Conservation (phyloP, 2,113 vertebrate species). For the Apodemus speciosus region DNA sequence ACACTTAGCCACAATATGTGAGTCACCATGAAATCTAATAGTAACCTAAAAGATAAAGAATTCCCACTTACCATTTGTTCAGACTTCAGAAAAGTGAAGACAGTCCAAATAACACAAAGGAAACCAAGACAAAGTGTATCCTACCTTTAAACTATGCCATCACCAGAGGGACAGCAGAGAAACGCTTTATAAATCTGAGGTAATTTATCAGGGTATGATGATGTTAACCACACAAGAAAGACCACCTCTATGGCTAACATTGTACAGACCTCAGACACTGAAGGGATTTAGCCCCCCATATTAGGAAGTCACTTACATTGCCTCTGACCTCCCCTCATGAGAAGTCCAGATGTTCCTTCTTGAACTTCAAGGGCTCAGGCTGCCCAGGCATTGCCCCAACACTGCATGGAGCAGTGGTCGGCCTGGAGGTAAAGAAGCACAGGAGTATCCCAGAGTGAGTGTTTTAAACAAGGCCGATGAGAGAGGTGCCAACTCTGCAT, state of each 20-base stretch:
- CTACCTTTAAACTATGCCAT: background rate
- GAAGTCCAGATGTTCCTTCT: conserved; percentile 63
- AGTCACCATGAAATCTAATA: conserved; percentile 13
- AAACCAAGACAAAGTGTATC: background rate
- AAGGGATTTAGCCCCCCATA: conserved; percentile 47
- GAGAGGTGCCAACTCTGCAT: background rate
- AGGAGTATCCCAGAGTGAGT: conserved; percentile 52
- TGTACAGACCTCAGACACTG: background rate
- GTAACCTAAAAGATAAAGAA: background rate
- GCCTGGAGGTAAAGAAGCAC: conserved; percentile 64
- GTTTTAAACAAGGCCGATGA: conserved; percentile 34
- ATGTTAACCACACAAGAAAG: background rate
- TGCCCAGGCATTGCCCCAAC: conserved; percentile 56
- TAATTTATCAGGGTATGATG: background rate
- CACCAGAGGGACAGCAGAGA: background rate
- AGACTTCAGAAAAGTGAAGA: conserved; percentile 33
- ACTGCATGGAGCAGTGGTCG: conserved; percentile 69
- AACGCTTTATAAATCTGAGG: background rate
- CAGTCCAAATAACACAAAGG: background rate
- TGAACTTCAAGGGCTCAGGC: conserved; percentile 59
- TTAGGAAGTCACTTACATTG: conserved; percentile 70
- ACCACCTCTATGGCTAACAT: background rate
- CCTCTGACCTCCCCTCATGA: conserved; percentile 66
- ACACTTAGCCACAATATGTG: background rate
- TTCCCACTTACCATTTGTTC: background rate